Percentiles rank a stretch among this genome's conserved stretches.
Conservation (phyloP, 2,797 vertebrate species). For the Rhinella marina region DNA sequence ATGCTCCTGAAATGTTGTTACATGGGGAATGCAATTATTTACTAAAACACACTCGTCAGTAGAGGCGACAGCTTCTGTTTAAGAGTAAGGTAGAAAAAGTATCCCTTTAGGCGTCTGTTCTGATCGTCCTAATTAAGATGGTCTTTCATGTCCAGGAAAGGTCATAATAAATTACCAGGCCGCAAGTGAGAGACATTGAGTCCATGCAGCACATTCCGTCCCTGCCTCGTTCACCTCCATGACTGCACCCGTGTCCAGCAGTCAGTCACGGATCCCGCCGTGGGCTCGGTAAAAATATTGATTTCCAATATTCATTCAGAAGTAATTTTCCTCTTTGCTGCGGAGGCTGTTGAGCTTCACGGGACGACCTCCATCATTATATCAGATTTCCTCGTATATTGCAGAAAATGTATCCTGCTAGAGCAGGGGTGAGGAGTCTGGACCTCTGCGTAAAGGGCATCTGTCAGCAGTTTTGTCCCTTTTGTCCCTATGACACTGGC, state of each 20-base stretch:
- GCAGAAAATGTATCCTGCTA: not conserved
- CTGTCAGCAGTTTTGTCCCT: too few species aligned
- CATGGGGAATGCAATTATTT: too few species aligned
- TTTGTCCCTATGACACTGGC: too few species aligned
- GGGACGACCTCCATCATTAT: not conserved
- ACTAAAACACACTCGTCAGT: too few species aligned
- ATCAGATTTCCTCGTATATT: not conserved
- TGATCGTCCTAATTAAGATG: not conserved
- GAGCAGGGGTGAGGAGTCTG: too few species aligned
- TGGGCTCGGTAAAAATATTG: not conserved
- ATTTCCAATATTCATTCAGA: not conserved
- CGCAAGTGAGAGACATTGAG: not conserved
- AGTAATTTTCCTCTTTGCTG: slow-evolving; percentile 4
- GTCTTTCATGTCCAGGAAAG: not conserved
- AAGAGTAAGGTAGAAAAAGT: not conserved
- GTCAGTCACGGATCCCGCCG: not conserved
- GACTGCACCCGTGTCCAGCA: not conserved
- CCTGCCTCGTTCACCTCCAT: not conserved
- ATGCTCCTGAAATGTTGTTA: too few species aligned
- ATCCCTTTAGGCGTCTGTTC: not conserved
- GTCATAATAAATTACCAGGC: not conserved
- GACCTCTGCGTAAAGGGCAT: too few species aligned
- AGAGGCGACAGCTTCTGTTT: too few species aligned
- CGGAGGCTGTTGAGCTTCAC: not conserved
- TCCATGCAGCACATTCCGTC: not conserved